Conservation (phyloP, 2,888 invertebrate species). For the Drosophila niveifrons region DNA sequence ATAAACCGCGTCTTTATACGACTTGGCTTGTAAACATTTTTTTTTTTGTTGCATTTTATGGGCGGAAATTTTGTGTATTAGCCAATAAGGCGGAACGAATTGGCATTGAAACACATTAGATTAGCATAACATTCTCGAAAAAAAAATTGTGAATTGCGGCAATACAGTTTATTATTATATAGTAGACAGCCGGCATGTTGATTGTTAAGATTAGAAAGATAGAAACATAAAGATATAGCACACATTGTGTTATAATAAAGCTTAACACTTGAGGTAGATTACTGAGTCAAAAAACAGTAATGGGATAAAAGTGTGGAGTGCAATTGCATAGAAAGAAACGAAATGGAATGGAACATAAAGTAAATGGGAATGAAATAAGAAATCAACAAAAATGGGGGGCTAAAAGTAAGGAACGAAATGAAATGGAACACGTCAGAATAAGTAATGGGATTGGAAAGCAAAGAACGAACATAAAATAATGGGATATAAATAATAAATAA, state of each 20-base stretch:
- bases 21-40: neutral
- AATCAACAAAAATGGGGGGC: neutral
- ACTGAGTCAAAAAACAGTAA: too few species aligned
- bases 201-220: neutral
- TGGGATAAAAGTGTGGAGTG: too few species aligned
- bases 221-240: neutral
- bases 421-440: neutral
- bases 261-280: too few species aligned
- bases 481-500: too few species aligned
- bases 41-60: too few species aligned
- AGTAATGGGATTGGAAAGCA: neutral
- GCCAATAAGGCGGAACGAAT: neutral
- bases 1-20: too few species aligned
- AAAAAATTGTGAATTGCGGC: neutral
- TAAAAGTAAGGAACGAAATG: neutral
- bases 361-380: too few species aligned
- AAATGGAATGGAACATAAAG: too few species aligned
- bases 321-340: too few species aligned
- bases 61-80: neutral
- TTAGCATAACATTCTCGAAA: neutral
- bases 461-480: too few species aligned
- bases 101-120: conserved; percentile 17
- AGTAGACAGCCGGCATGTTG: neutral
- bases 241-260: neutral
- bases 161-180: conserved; percentile 8